Conservation (phyloP, 2,797 vertebrate genomes). For the Lates japonicus region DNA sequence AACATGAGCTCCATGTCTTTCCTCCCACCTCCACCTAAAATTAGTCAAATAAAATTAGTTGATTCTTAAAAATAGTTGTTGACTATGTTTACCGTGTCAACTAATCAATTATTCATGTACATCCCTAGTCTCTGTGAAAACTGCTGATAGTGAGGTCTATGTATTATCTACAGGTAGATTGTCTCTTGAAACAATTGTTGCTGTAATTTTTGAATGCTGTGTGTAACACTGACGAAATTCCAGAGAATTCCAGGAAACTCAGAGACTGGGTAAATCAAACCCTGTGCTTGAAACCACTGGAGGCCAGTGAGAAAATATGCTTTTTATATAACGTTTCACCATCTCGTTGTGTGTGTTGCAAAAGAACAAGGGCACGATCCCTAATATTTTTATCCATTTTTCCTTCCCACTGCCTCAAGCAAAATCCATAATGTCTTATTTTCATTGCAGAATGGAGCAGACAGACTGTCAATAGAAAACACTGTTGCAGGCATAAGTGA, state of each 20-base stretch:
- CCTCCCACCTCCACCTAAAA: too few relatives aligned
- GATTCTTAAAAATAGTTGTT: too few relatives aligned
- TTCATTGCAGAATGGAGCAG: constrained; percentile 5
- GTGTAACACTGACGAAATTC: not conserved
- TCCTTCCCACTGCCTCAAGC: constrained; percentile 25
- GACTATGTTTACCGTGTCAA: too few relatives aligned
- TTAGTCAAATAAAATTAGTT: too few relatives aligned
- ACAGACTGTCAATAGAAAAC: constrained; percentile 7
- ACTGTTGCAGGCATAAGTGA: constrained; percentile 2
- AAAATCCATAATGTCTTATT: constrained; percentile 40
- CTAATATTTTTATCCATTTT: constrained; percentile 23
- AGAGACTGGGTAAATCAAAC: not conserved
- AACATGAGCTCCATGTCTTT: too few relatives aligned
- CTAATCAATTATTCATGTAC: too few relatives aligned
- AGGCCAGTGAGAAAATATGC: not conserved
- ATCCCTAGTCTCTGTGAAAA: not conserved
- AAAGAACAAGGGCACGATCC: not conserved
- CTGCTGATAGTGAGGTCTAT: not conserved
- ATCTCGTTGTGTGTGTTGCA: constrained; percentile 5
- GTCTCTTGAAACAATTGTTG: not conserved
- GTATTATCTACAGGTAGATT: not conserved
- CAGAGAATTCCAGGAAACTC: not conserved
- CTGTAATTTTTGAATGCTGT: not conserved
- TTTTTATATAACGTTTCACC: not conserved
- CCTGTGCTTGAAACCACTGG: too few relatives aligned